Evolutionary conservation across 2,113 vertebrate species (phyloP), one percentile per base, ranked within the genome.

Genomic region (Caretta caretta): DNA sequence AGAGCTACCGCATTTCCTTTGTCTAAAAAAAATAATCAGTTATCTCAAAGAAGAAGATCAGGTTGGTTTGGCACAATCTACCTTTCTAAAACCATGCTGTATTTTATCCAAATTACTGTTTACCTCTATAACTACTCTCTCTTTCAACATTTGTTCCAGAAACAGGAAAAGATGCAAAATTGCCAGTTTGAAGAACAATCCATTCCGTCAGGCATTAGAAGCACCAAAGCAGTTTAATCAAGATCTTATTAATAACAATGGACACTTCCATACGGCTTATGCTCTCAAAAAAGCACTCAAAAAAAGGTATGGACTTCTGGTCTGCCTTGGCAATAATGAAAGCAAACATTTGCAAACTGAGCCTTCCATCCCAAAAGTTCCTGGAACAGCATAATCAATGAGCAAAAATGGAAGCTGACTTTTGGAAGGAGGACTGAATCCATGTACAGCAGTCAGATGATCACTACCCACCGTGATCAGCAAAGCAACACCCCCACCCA

Each of bases 271-370:
- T 38, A 20, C 12, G 75, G 31, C 81, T 87, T 95, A 27, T 3
- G 8, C 10, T 93, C 38, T 57, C 42, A 42, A 42, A 42, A 42
- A 42, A 42, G 25, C 2, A 29, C 65, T 16, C 35, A 42, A 17
- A 17, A 19, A 72, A 88, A 80, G 75, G 46, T 25, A 22, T 49
- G 56, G 1, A 75, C 87, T 2, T 57, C 24, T 27, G 25, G 10
- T 27, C 25, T 59, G 24, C 57, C 57, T 59, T 84, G 57, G 50
- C 17, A 69, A 16, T 82, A 79, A 31, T 93, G 75, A 91, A 94
- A 80, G 59, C 83, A 14, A 2, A 82, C 88, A 92, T 93, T 85
- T 96, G 82, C 88, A 93, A 93, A 82, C 93, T 94, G 59, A 83
- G 90, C 86, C 82, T 93, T 85, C 59, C 12, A 84, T 46, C 83